Conservation (phyloP, 37 sponge, comb jelly and placozoan species). For the Eunapius fragilis region DNA sequence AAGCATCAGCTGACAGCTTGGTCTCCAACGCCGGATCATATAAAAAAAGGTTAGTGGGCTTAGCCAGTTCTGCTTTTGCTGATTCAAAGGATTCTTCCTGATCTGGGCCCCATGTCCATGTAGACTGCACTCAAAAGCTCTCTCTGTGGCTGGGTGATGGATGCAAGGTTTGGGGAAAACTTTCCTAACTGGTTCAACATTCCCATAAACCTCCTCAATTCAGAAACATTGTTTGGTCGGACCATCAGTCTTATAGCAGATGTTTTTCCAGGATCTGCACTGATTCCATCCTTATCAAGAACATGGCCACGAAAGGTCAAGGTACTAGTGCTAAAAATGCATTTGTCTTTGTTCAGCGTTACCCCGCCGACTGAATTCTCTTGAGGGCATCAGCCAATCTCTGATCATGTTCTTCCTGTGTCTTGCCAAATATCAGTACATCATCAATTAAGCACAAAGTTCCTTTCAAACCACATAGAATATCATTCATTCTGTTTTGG, state of each 20-base stretch:
- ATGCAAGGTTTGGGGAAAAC: too few species aligned
- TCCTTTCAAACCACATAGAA: constrained; percentile 4
- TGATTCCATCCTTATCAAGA: too few species aligned
- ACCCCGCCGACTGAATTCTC: constrained; percentile 15
- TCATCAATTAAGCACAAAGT: constrained; percentile 7
- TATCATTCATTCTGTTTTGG: not conserved
- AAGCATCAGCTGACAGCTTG: constrained; percentile 23
- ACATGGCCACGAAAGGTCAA: constrained; percentile 39
- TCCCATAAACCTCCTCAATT: too few species aligned
- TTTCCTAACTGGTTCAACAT: too few species aligned
- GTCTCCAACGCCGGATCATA: not conserved
- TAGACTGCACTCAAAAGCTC: constrained; percentile 12
- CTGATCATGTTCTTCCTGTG: constrained; percentile 10
- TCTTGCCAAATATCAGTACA: constrained; percentile 7
- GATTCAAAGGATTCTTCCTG: constrained; percentile 3
- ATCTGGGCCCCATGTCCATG: constrained; percentile 20
- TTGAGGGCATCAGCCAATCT: constrained; percentile 1
- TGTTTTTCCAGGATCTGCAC: too few species aligned
- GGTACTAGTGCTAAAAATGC: constrained; percentile 1
- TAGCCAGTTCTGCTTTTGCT: constrained; percentile 12
- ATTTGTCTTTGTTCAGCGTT: constrained; percentile 34
- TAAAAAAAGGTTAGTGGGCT: not conserved
- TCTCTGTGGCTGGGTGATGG: constrained; percentile 6
- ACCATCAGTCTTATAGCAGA: too few species aligned
- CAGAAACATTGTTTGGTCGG: too few species aligned